Percentiles rank a stretch among this genome's conserved stretches.
These are phyloP conservation scores for Cryptoprocta ferox DNA, from an alignment of 2,797 vertebrate genomes.

Conservation along the genomic window DNA sequence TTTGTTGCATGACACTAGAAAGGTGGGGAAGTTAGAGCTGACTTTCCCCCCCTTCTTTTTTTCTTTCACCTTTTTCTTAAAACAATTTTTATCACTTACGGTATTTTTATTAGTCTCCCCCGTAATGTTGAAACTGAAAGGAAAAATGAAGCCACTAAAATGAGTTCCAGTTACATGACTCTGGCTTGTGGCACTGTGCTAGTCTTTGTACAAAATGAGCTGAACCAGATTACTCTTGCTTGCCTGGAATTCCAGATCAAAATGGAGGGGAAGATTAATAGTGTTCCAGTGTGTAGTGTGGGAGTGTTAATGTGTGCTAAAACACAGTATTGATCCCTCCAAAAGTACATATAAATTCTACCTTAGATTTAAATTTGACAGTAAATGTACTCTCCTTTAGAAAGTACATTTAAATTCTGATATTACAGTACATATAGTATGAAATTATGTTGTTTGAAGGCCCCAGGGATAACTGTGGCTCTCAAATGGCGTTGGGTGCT, in stretches of 20 bases:
- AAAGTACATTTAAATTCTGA: neutral
- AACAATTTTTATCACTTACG: neutral
- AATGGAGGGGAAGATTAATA: neutral
- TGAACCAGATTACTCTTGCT: neutral
- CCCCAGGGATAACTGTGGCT: neutral
- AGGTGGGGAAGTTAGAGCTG: neutral
- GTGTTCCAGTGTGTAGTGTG: neutral
- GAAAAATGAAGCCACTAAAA: neutral
- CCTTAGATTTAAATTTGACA: neutral
- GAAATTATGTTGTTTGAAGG: neutral
- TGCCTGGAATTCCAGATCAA: neutral
- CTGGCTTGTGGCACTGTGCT: neutral
- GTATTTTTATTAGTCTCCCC: neutral
- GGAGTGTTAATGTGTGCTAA: neutral
- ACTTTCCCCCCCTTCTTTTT: neutral
- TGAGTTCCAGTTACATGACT: neutral
- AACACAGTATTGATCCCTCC: neutral
- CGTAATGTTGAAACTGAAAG: constrained; percentile 40
- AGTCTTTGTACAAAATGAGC: neutral
- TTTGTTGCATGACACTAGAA: neutral
- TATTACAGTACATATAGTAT: neutral
- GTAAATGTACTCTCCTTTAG: neutral
- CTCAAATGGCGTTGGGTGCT: neutral
- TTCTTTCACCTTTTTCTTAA: neutral
- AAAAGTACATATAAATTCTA: neutral